A percentile compares a stretch with the other conserved stretches of the same genome.
Conservation (phyloP, 2,113 vertebrate genomes). For the Penelope pileata region DNA sequence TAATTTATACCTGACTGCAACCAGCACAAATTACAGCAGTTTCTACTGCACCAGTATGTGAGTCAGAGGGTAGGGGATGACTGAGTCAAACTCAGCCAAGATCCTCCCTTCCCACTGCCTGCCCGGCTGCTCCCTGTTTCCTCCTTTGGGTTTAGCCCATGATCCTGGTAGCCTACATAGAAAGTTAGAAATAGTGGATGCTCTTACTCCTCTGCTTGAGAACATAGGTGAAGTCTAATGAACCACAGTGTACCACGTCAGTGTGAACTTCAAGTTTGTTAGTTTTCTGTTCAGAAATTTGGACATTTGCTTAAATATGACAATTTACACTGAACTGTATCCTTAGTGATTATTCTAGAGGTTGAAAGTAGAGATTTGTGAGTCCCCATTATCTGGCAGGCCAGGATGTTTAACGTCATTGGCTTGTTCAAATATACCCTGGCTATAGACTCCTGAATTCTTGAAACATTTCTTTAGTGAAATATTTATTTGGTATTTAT, state of each 20-base stretch:
- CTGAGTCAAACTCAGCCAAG: not conserved
- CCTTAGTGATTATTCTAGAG: not conserved
- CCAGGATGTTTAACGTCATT: not conserved
- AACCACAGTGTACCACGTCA: fast-evolving
- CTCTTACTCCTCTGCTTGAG: not conserved
- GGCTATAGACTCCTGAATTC: not conserved
- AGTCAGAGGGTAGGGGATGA: not conserved
- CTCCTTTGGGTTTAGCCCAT: not conserved
- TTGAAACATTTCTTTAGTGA: not conserved
- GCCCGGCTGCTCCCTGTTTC: not conserved
- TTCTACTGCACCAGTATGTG: not conserved
- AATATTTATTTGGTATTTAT: not conserved
- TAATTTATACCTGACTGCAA: not conserved
- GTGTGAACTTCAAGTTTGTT: not conserved
- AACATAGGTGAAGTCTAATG: not conserved
- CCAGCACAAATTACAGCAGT: not conserved
- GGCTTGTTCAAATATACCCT: not conserved
- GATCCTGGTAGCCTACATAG: not conserved
- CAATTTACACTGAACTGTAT: not conserved
- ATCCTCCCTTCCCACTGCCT: not conserved
- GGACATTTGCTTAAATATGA: not conserved
- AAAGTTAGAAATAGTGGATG: not conserved
- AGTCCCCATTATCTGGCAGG: not conserved
- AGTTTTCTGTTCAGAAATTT: not conserved
- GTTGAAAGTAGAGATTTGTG: not conserved